Percentiles rank a stretch among this genome's conserved stretches.
phyloP scores from a whole-genome alignment of 2,888 invertebrate genomes.

The Lasioglossum marginatum region DNA sequence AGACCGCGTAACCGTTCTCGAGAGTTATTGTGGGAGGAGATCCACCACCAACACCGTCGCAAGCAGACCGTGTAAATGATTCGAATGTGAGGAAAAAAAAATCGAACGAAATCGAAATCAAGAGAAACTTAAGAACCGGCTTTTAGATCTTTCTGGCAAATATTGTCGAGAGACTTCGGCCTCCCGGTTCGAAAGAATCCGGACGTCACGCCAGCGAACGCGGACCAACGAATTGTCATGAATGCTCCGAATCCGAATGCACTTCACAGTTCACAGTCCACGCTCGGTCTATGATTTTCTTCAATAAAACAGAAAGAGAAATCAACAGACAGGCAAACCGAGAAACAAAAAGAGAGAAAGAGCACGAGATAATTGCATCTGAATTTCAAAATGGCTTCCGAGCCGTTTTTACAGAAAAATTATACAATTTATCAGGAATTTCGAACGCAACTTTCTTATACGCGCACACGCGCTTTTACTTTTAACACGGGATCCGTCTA shows the following conservation, averaged over 20 bases:
- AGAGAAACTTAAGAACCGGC: slow-evolving; percentile 15
- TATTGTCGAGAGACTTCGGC: slow-evolving; percentile 3
- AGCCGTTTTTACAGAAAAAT: not conserved
- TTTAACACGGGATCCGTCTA: not conserved
- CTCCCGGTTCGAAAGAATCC: slow-evolving; percentile 25
- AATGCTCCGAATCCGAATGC: slow-evolving; percentile 10
- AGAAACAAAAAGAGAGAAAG: not conserved
- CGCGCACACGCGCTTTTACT: not conserved
- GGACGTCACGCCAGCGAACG: slow-evolving; percentile 32
- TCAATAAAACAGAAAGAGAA: slow-evolving; percentile 10
- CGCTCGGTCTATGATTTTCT: slow-evolving; percentile 27
- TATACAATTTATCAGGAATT: not conserved
- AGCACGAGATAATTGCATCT: not conserved
- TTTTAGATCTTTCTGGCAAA: slow-evolving; percentile 1
- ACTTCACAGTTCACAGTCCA: slow-evolving; percentile 5
- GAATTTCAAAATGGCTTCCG: slow-evolving; percentile 22
- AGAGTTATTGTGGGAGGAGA: slow-evolving; percentile 13
- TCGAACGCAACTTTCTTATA: not conserved
- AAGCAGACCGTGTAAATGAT: slow-evolving; percentile 34
- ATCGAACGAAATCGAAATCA: slow-evolving; percentile 30
- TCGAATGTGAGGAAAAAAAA: slow-evolving; percentile 18
- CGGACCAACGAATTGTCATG: slow-evolving; percentile 45
- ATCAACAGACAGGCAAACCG: not conserved
- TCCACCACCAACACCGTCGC: slow-evolving; percentile 22
- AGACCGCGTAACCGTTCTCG: slow-evolving; percentile 1